A percentile compares a stretch with the other conserved stretches of the same genome.
Conservation (phyloP, 2,888 invertebrate species). For the Chloromyia formosa region DNA sequence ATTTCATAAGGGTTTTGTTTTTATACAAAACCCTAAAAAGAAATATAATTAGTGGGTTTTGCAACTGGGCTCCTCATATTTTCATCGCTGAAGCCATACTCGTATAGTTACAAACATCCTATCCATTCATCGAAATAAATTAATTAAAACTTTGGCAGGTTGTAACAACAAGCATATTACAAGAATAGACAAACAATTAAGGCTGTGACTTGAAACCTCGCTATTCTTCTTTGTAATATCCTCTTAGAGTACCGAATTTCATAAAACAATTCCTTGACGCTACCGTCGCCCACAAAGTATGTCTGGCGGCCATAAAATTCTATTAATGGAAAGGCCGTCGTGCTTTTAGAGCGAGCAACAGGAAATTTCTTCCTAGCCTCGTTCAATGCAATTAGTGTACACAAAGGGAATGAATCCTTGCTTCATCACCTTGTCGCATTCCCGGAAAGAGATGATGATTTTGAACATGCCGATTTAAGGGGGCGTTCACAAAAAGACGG, state of each 20-base stretch:
- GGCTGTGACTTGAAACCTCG: background rate
- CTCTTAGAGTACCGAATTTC: background rate
- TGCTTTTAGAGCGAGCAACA: conserved; percentile 12
- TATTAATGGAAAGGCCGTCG: conserved; percentile 27
- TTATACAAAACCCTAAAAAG: too few relatives aligned
- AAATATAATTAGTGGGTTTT: too few relatives aligned
- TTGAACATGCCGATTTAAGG: background rate
- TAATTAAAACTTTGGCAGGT: conserved; percentile 6
- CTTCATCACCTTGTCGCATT: conserved; percentile 13
- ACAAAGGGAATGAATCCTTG: conserved; percentile 19
- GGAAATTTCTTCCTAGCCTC: conserved; percentile 22
- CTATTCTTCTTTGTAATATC: background rate
- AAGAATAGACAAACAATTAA: background rate
- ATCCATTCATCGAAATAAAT: conserved; percentile 22
- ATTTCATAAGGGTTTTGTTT: too few relatives aligned
- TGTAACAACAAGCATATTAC: too few relatives aligned
- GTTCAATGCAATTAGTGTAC: conserved; percentile 38
- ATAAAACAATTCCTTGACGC: conserved; percentile 9
- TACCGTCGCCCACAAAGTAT: conserved; percentile 15
- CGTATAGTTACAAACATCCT: too few relatives aligned
- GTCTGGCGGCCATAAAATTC: conserved; percentile 31
- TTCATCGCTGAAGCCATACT: too few relatives aligned
- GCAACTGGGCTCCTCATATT: too few relatives aligned
- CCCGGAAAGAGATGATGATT: background rate
- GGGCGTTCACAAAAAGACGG: background rate